phyloP scores from a whole-genome alignment of 64 coral and sea anemone genomes.

The Porites australiensis region DNA sequence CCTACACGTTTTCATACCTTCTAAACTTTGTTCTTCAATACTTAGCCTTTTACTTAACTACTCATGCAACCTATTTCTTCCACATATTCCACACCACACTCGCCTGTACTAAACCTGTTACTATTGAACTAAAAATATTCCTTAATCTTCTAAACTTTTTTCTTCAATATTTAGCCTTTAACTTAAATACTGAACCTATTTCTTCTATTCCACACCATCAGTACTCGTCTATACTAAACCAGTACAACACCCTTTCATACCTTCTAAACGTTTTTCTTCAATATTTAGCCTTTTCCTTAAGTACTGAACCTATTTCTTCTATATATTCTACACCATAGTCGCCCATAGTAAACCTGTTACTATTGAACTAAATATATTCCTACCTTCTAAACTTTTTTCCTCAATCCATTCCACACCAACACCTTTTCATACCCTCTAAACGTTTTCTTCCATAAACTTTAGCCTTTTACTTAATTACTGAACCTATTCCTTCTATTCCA shows the following conservation, averaged over 20 bases:
- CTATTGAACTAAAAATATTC: background rate
- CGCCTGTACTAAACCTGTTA: background rate
- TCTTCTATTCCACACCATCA: no score
- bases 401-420: background rate
- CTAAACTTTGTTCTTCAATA: background rate
- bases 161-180: no score
- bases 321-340: no score
- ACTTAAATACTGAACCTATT: no score
- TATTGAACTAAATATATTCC: background rate
- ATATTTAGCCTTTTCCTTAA: background rate
- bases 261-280: background rate
- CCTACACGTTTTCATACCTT: background rate
- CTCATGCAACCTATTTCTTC: background rate
- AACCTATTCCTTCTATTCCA: no score
- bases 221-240: no score
- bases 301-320: no score
- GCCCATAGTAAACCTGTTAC: background rate
- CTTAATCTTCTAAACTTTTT: no score
- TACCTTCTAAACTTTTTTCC: background rate
- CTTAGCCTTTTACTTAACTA: background rate
- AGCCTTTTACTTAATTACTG: no score
- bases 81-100: background rate
- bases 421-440: background rate
- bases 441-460: no score
- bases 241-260: background rate